Conservation (phyloP, 2,797 vertebrate genomes). For the Halcyon chelicuti region DNA sequence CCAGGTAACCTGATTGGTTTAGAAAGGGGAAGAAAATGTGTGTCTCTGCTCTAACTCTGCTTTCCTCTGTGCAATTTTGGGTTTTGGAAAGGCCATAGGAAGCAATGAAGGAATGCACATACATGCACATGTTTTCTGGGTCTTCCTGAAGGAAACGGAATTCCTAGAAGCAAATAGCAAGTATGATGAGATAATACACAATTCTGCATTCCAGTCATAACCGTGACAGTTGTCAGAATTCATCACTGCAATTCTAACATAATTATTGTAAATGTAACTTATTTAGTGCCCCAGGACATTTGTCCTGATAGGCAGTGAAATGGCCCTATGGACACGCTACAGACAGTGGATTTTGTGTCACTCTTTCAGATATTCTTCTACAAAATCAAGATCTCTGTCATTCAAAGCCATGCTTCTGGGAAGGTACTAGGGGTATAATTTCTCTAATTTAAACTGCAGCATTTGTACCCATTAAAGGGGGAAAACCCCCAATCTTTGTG, state of each 20-base stretch:
- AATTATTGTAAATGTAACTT: constrained; percentile 51
- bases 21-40: background rate
- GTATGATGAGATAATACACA: background rate
- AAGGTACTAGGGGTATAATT: constrained; percentile 4
- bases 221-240: constrained; percentile 50
- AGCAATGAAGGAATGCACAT: background rate
- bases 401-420: constrained; percentile 15
- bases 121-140: background rate
- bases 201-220: background rate
- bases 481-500: background rate
- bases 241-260: background rate
- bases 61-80: background rate
- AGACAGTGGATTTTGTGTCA: background rate
- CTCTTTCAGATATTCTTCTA: background rate
- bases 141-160: background rate
- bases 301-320: constrained; percentile 31
- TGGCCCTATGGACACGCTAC: background rate
- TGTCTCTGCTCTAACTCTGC: no score
- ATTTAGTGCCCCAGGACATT: background rate
- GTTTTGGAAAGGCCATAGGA: background rate
- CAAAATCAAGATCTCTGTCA: constrained; percentile 38
- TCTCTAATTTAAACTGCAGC: constrained; percentile 10
- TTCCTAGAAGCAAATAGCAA: background rate
- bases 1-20: background rate
- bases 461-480: background rate